phyloP scores from a whole-genome alignment of 1,140 invertebrate genomes.

The Oryctes rhinoceros region DNA sequence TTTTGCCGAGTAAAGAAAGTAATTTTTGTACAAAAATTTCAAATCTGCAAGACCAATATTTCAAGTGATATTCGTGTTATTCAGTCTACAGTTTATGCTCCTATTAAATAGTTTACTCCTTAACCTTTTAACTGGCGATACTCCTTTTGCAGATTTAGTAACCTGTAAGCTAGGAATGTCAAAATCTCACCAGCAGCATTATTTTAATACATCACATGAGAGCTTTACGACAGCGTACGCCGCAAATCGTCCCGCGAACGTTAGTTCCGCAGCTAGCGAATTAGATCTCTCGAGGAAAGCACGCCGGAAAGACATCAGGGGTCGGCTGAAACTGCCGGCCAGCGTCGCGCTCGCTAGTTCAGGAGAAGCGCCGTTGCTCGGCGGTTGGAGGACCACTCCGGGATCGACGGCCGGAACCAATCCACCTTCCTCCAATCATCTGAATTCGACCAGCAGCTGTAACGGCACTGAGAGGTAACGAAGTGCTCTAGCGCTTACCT shows the following conservation, averaged over 20 bases:
- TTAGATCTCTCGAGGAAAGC: slow-evolving; percentile 76
- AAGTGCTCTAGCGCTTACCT: slow-evolving; percentile 5
- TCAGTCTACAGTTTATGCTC: too few relatives aligned
- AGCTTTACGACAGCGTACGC: slow-evolving; percentile 77
- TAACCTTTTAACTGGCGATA: too few relatives aligned
- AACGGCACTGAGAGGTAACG: slow-evolving; percentile 73
- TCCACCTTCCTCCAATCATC: slow-evolving; percentile 70
- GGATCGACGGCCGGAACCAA: slow-evolving; percentile 69
- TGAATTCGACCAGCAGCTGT: slow-evolving; percentile 68
- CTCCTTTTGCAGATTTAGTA: slow-evolving; percentile 66
- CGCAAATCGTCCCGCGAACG: slow-evolving; percentile 69
- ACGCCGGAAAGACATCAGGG: slow-evolving; percentile 70
- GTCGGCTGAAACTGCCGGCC: slow-evolving; percentile 71
- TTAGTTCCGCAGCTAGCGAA: slow-evolving; percentile 72
- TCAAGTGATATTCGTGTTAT: too few relatives aligned
- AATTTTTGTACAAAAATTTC: too few relatives aligned
- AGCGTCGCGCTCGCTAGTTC: slow-evolving; percentile 64
- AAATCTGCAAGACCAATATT: too few relatives aligned
- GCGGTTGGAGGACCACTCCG: slow-evolving; percentile 67
- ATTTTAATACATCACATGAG: slow-evolving; percentile 76
- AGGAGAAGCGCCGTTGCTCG: slow-evolving; percentile 66
- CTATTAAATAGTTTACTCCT: too few relatives aligned
- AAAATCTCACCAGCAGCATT: slow-evolving; percentile 62
- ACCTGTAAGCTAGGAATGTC: slow-evolving; percentile 72
- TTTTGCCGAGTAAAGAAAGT: too few relatives aligned